Evolutionary conservation across 1,140 invertebrate genomes (phyloP).

Genomic region (Lanistes nyassanus): DNA sequence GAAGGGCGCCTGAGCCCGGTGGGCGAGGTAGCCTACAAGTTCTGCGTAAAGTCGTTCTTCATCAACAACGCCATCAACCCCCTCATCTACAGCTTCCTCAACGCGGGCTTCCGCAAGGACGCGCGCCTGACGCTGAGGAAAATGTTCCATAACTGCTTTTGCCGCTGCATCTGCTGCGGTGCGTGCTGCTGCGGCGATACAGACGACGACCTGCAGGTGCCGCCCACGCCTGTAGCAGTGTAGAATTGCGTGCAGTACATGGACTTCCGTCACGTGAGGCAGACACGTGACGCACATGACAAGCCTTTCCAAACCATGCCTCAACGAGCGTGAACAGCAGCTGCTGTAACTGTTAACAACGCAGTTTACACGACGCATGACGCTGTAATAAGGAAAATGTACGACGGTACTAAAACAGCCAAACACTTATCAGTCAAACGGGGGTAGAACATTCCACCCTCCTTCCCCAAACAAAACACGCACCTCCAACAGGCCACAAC

Average conservation of each 20-base stretch:
- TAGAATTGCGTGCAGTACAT: background rate
- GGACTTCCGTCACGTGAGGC: background rate
- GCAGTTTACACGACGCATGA: too few relatives aligned
- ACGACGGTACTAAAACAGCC: too few relatives aligned
- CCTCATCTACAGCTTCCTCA: constrained; percentile 54
- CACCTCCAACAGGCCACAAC: too few relatives aligned
- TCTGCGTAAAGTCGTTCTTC: constrained; percentile 56
- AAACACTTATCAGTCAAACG: too few relatives aligned
- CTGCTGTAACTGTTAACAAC: too few relatives aligned
- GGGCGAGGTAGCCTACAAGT: constrained; percentile 53
- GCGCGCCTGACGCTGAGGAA: constrained; percentile 36
- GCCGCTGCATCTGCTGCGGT: constrained; percentile 27
- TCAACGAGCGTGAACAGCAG: too few relatives aligned
- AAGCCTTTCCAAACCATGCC: too few relatives aligned
- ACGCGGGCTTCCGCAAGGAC: constrained; percentile 47
- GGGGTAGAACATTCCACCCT: too few relatives aligned
- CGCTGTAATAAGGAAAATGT: too few relatives aligned
- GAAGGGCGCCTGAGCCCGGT: constrained; percentile 43
- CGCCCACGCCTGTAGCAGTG: background rate
- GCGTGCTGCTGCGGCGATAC: background rate
- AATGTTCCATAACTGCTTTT: constrained; percentile 34
- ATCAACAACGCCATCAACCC: constrained; percentile 58
- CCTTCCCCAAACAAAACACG: too few relatives aligned
- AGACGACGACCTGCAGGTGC: background rate
- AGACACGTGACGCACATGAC: background rate